phyloP scores from a whole-genome alignment of 1,140 invertebrate species.

The Saccostrea cuccullata region DNA sequence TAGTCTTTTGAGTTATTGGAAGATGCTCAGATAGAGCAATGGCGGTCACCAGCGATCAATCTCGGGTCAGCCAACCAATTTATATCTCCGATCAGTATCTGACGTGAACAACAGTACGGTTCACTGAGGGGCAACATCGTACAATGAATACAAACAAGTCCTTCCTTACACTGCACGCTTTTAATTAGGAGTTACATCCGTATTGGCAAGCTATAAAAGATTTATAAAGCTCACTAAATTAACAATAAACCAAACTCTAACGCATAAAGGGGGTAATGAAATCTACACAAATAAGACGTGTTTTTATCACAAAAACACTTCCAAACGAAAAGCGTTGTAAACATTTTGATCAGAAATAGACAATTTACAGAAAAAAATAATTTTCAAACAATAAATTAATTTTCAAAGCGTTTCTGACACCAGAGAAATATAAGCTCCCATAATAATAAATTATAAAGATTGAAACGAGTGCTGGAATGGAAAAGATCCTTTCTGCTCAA shows the following conservation, averaged over 20 bases:
- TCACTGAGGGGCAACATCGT: slow-evolving; percentile 3
- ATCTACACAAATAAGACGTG: no score
- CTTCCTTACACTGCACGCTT: neutral
- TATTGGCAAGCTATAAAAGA: neutral
- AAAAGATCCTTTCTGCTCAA: no score
- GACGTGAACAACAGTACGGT: slow-evolving; percentile 26
- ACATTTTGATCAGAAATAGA: no score
- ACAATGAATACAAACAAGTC: slow-evolving; percentile 17
- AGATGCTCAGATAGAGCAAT: slow-evolving; percentile 10
- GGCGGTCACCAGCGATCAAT: slow-evolving; percentile 21
- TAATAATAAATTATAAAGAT: no score
- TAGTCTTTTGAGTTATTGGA: neutral
- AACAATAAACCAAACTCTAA: slow-evolving; percentile 1
- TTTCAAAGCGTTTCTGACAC: no score
- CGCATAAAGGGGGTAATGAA: neutral
- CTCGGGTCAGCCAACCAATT: slow-evolving; percentile 12
- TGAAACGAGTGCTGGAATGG: no score
- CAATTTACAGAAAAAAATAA: no score
- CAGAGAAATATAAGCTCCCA: no score
- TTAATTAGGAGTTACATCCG: neutral
- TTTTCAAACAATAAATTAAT: no score
- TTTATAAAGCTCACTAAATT: neutral
- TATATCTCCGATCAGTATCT: slow-evolving; percentile 23
- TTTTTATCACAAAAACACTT: no score
- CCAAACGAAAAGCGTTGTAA: no score